Evolutionary conservation across 2,797 vertebrate genomes (phyloP).

Genomic region (Lithobates pipiens): DNA sequence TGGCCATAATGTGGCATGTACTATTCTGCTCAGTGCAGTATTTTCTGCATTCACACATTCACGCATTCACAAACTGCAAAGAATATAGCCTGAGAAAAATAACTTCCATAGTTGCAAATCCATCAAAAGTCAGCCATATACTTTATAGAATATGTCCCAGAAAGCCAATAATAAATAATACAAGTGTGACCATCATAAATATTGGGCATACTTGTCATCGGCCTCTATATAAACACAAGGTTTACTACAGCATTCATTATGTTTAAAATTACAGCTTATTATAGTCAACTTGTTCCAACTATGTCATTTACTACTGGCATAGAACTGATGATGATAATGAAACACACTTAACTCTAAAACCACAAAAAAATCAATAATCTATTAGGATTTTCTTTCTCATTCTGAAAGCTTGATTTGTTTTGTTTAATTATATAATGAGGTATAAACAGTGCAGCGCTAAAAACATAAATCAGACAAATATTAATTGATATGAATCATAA

Average conservation of each 20-base stretch:
- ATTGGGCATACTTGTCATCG: background rate
- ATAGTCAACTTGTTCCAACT: slow-evolving; percentile 20
- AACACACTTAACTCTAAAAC: slow-evolving; percentile 25
- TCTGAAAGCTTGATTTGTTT: slow-evolving; percentile 23
- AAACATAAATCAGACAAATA: too few relatives aligned
- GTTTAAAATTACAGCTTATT: background rate
- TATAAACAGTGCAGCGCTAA: too few relatives aligned
- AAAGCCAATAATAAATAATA: too few relatives aligned
- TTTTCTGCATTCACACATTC: too few relatives aligned
- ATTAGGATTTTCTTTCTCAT: slow-evolving; percentile 43
- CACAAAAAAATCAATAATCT: slow-evolving; percentile 54
- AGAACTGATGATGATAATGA: slow-evolving; percentile 21
- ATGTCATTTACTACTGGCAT: background rate
- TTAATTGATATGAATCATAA: too few relatives aligned
- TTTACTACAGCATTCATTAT: background rate
- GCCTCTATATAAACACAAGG: background rate
- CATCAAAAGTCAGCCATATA: too few relatives aligned
- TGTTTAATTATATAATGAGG: slow-evolving; percentile 40
- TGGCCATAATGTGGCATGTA: too few relatives aligned
- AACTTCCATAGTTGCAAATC: too few relatives aligned
- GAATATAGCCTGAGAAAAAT: too few relatives aligned
- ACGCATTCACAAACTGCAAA: too few relatives aligned
- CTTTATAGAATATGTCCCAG: too few relatives aligned
- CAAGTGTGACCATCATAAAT: background rate
- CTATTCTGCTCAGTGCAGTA: too few relatives aligned